Conservation (phyloP, 2,113 vertebrate species). For the Nipponia nippon region DNA sequence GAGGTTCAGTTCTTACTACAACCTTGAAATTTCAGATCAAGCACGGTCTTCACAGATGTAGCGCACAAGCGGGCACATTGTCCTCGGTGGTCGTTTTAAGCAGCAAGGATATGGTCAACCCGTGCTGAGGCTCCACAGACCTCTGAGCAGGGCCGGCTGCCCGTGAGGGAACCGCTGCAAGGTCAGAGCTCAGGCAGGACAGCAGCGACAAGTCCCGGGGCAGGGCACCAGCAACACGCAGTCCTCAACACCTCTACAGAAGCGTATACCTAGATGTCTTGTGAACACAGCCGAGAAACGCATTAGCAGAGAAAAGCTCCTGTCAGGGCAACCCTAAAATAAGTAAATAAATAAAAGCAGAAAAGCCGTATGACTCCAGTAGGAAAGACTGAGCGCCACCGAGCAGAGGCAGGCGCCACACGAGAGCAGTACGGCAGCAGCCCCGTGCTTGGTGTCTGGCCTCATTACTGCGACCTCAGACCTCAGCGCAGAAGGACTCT, state of each 20-base stretch:
- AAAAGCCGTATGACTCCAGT: fast-evolving
- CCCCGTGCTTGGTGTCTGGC: fast-evolving
- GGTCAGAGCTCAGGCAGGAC: background rate
- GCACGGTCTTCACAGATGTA: fast-evolving
- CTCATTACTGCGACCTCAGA: background rate
- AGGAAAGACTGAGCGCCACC: fast-evolving
- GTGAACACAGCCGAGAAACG: background rate
- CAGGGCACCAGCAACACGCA: background rate
- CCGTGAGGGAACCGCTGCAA: background rate
- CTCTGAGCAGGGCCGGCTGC: fast-evolving
- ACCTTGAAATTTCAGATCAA: background rate
- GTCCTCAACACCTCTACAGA: background rate
- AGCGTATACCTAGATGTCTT: fast-evolving
- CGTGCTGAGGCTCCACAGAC: background rate
- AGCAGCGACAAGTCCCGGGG: background rate
- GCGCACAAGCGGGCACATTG: fast-evolving
- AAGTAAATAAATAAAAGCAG: background rate
- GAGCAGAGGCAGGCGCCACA: background rate
- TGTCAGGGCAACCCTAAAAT: background rate
- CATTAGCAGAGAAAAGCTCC: background rate
- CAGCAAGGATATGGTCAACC: background rate
- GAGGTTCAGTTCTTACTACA: background rate
- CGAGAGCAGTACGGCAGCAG: background rate
- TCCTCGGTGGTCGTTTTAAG: background rate
- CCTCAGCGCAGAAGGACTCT: background rate